Base-by-base conservation (phyloP, 2,113 vertebrate species). In the Notiomystis cincta region DNA sequence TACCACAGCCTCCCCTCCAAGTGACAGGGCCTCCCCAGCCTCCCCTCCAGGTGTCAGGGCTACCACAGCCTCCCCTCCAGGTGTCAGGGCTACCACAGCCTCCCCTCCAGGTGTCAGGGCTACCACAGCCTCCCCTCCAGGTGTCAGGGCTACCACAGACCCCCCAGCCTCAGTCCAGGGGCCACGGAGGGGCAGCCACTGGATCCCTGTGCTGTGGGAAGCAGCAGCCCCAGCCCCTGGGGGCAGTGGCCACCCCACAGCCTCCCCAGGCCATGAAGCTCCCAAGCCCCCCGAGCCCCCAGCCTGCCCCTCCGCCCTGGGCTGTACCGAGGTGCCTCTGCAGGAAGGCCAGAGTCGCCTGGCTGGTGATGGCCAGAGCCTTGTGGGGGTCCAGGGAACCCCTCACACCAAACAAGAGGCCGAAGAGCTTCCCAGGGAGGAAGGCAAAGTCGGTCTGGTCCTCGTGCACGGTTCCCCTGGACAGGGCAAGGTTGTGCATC, bases 371-470 rank as follows among this genome's bases (percentile, higher is more conserved):
- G 71, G 97, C 67, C 82, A 98, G 96, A 31, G 95, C 94, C 85
- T 92, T 53, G 47, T 88, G 90, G 35, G 98, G 98, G 48, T 98
- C 93, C 7, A 98, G 94, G 78, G 73, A 96, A 10, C 98, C 98
- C 66, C 93, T 97, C 2, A 17, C 15, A 1, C 89, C 48, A 3
- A 97, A 96, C 76, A 98, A 38, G 82, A 20, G 89, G 35, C 75
- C 70, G n/a, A 97, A 2, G 78, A 98, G 62, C 50, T 60, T 96
- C 54, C 96, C 93, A 0, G 90, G 81, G 75, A 98, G 50, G 44
- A 98, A 98, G 30, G 97, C 82, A 53, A 98, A 97, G 91, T 98
- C 98, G 0, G 96, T 98, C 47, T 97, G 98, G 90, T 97, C 98
- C 76, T 97, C 96, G 76, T 98, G 98, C 73, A 98, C 88, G 2